These are phyloP conservation scores for Lochmaea crataegi DNA, from an alignment of 2,888 invertebrate genomes.

Conservation along the genomic window DNA sequence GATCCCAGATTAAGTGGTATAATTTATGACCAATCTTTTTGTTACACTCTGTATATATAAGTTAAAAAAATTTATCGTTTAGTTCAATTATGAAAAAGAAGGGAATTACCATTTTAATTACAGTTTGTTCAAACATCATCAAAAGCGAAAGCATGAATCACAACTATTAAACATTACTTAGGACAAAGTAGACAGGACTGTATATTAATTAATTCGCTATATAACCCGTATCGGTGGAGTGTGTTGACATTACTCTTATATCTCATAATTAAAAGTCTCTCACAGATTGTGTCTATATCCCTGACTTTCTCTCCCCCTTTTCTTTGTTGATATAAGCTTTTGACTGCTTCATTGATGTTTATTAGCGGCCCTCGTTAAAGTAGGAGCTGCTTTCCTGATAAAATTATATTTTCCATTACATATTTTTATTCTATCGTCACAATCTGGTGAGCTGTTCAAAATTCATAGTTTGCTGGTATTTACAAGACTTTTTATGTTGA, in stretches of 20 bases:
- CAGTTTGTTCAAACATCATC: constrained; percentile 9
- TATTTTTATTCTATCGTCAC: no score
- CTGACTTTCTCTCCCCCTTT: constrained; percentile 11
- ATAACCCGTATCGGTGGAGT: constrained; percentile 23
- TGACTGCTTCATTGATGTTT: no score
- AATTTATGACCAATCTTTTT: no score
- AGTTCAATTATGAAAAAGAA: not conserved
- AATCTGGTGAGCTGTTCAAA: no score
- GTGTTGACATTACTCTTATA: constrained; percentile 37
- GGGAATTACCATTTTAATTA: constrained; percentile 20
- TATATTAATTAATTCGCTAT: constrained; percentile 42
- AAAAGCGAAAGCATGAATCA: constrained; percentile 17
- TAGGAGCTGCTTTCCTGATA: no score
- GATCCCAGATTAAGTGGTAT: no score
- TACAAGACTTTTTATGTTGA: no score
- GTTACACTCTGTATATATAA: no score
- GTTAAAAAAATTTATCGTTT: no score
- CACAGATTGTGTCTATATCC: constrained; percentile 29
- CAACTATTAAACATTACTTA: constrained; percentile 35
- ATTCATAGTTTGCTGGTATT: no score
- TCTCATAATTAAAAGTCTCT: constrained; percentile 37
- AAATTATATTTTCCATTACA: no score
- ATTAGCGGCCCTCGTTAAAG: no score
- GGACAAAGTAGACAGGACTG: constrained; percentile 35
- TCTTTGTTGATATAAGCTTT: constrained; percentile 9